Evolutionary conservation across 1,140 invertebrate species (phyloP).

Genomic region (Zaprionus tsacasi): DNA sequence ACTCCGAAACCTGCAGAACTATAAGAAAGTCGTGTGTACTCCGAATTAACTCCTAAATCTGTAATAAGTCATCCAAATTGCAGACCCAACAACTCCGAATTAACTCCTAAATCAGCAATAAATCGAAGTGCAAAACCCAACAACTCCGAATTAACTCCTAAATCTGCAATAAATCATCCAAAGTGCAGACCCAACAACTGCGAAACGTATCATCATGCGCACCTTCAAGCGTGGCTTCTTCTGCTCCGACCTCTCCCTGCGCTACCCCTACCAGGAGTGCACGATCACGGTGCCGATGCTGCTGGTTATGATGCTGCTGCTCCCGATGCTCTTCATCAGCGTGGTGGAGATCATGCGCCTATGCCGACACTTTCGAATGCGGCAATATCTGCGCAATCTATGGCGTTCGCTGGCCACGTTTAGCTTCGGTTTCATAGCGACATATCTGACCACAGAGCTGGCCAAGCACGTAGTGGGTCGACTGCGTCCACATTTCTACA

Average conservation of each 20-base stretch:
- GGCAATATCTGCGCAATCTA: constrained; percentile 68
- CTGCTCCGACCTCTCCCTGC: constrained; percentile 70
- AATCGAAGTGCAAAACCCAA: neutral
- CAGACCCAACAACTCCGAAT: neutral
- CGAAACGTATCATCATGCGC: constrained; percentile 50
- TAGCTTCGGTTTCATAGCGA: constrained; percentile 81
- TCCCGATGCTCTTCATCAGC: constrained; percentile 76
- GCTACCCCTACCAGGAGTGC: constrained; percentile 76
- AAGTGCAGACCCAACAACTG: neutral
- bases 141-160: neutral
- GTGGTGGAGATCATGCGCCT: constrained; percentile 79
- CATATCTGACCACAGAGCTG: constrained; percentile 76
- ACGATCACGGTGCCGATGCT: constrained; percentile 81
- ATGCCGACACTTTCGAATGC: constrained; percentile 69
- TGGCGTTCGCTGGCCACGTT: constrained; percentile 70
- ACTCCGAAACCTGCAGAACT: no score
- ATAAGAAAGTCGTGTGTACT: no score
- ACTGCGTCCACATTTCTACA: constrained; percentile 73
- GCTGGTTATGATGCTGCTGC: constrained; percentile 69
- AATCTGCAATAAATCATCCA: neutral
- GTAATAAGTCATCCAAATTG: neutral
- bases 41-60: neutral
- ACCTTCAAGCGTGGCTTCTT: constrained; percentile 79
- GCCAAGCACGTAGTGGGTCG: constrained; percentile 74
- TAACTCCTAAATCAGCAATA: neutral